Conservation (phyloP, 2,888 invertebrate species). For the Macrophya alboannulata region DNA sequence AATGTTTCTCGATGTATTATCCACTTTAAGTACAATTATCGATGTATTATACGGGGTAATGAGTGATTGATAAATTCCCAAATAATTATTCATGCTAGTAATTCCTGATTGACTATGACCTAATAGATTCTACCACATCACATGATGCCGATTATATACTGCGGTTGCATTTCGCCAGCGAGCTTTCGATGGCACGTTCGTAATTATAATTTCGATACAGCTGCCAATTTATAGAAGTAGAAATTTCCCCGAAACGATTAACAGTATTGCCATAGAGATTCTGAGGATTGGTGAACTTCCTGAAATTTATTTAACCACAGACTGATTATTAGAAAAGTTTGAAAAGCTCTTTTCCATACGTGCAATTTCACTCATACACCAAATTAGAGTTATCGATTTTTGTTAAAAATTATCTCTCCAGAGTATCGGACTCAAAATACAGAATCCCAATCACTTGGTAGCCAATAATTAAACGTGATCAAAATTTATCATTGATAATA, state of each 20-base stretch:
- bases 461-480: not conserved
- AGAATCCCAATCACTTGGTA: constrained; percentile 39
- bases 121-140: not conserved
- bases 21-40: not conserved
- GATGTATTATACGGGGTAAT: not conserved
- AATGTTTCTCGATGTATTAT: not conserved
- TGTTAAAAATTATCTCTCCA: not conserved
- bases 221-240: constrained; percentile 59
- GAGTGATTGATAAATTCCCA: not conserved
- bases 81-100: not conserved
- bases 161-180: not conserved
- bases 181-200: not conserved
- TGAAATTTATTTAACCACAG: constrained; percentile 38
- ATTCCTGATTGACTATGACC: constrained; percentile 34
- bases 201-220: not conserved
- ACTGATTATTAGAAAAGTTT: constrained; percentile 39
- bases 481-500: not conserved
- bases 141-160: not conserved
- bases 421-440: not conserved
- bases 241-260: constrained; percentile 58
- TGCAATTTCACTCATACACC: not conserved
- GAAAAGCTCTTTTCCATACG: not conserved
- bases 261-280: constrained; percentile 58
- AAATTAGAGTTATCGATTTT: not conserved
- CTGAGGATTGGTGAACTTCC: constrained; percentile 62